phyloP scores from a whole-genome alignment of 2,888 invertebrate genomes.

The Spilosoma lubricipeda region DNA sequence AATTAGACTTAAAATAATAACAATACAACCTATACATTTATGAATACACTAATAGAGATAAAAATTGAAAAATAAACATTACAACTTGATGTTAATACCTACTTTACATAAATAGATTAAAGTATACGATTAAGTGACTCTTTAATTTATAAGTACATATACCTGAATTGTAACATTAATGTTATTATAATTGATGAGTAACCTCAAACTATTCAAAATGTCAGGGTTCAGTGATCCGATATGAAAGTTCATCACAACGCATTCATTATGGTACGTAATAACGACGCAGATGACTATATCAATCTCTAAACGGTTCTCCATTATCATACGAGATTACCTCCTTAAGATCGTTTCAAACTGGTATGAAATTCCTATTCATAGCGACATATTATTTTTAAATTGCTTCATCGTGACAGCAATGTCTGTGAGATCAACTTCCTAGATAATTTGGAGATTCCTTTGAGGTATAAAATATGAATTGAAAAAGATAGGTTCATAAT shows the following conservation, averaged over 20 bases:
- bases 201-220: slow-evolving; percentile 74
- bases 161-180: slow-evolving; percentile 62
- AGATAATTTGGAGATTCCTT: slow-evolving; percentile 10
- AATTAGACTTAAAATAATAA: not conserved
- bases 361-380: slow-evolving; percentile 50
- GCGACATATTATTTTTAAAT: slow-evolving; percentile 23
- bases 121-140: slow-evolving; percentile 15
- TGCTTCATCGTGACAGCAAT: slow-evolving; percentile 22
- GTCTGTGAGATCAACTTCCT: slow-evolving; percentile 13
- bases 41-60: not conserved
- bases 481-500: not conserved
- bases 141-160: slow-evolving; percentile 23
- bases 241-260: slow-evolving; percentile 82
- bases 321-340: slow-evolving; percentile 65
- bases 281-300: slow-evolving; percentile 81
- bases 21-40: not conserved
- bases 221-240: slow-evolving; percentile 74
- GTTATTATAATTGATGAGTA: slow-evolving; percentile 73
- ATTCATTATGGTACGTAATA: slow-evolving; percentile 81
- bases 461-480: not conserved
- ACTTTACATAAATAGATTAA: slow-evolving; percentile 16
- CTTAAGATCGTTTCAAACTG: slow-evolving; percentile 45
- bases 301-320: slow-evolving; percentile 73
- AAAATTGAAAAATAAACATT: not conserved
- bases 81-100: slow-evolving; percentile 13